These are phyloP conservation scores for Aegypius monachus DNA, from an alignment of 2,113 vertebrate genomes.

Conservation along the genomic window DNA sequence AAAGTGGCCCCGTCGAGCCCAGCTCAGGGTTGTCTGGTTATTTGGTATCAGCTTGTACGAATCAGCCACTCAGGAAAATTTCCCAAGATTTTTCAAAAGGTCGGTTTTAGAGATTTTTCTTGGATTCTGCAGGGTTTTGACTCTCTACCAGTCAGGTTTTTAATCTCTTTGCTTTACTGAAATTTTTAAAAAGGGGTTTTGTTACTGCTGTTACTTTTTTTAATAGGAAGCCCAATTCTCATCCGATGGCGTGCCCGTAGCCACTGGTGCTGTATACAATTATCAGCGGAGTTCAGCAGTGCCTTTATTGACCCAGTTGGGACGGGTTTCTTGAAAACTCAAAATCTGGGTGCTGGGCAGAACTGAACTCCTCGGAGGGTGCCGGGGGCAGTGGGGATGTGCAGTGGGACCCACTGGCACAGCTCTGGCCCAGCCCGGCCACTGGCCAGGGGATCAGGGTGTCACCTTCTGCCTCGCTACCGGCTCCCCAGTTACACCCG, in stretches of 20 bases:
- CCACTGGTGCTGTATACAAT: not conserved
- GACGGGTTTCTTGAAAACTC: not conserved
- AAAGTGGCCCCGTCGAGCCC: not conserved
- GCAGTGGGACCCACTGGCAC: too few species aligned
- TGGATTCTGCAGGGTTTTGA: not conserved
- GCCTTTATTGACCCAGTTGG: not conserved
- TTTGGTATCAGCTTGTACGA: not conserved
- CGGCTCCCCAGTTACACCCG: rapidly evolving
- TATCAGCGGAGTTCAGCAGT: rapidly evolving
- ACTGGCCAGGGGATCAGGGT: rapidly evolving
- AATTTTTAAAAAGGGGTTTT: not conserved
- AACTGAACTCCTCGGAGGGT: not conserved
- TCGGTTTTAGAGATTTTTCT: not conserved
- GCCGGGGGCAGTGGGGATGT: rapidly evolving
- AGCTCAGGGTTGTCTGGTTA: not conserved
- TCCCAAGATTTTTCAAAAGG: not conserved
- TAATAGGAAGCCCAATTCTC: not conserved
- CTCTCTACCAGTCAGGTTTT: not conserved
- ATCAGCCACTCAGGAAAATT: not conserved
- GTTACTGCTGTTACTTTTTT: not conserved
- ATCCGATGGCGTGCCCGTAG: rapidly evolving
- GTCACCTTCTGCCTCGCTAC: not conserved
- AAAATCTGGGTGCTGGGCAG: not conserved
- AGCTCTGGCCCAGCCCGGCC: not conserved
- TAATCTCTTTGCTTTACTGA: not conserved